Evolutionary conservation across 1,140 invertebrate genomes (phyloP).

Genomic region (Drosophila parvula): DNA sequence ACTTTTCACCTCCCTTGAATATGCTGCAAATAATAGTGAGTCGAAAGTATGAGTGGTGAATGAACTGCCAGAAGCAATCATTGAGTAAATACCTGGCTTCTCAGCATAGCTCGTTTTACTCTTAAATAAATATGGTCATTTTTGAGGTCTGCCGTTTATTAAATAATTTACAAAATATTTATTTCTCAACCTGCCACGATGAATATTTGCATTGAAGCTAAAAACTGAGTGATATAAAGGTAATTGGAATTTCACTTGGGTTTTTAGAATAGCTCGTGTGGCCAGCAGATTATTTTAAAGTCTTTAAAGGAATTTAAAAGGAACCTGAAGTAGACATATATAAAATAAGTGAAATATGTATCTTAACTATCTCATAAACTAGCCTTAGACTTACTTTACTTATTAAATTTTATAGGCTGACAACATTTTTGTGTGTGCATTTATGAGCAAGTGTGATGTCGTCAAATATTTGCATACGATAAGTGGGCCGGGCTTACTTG

Average conservation of each 20-base stretch:
- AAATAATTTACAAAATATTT: slow-evolving; percentile 13
- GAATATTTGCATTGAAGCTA: background rate
- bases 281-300: background rate
- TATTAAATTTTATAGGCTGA: background rate
- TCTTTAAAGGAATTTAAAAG: background rate
- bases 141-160: slow-evolving; percentile 1
- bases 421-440: slow-evolving; percentile 33
- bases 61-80: slow-evolving; percentile 6
- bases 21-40: background rate
- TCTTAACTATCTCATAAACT: too few relatives aligned
- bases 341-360: too few relatives aligned
- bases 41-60: background rate
- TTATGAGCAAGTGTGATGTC: slow-evolving; percentile 54
- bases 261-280: background rate
- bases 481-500: slow-evolving; percentile 34
- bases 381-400: too few relatives aligned
- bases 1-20: slow-evolving; percentile 12
- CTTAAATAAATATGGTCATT: slow-evolving; percentile 10
- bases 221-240: background rate
- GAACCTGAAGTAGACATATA: background rate
- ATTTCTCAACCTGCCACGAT: background rate
- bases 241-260: background rate
- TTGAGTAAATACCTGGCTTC: slow-evolving; percentile 19
- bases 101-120: background rate
- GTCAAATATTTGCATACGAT: slow-evolving; percentile 65